A percentile compares a stretch with the other conserved stretches of the same genome.
Evolutionary conservation across 2,888 invertebrate genomes (phyloP).

Genomic region (Stramonita haemastoma): DNA sequence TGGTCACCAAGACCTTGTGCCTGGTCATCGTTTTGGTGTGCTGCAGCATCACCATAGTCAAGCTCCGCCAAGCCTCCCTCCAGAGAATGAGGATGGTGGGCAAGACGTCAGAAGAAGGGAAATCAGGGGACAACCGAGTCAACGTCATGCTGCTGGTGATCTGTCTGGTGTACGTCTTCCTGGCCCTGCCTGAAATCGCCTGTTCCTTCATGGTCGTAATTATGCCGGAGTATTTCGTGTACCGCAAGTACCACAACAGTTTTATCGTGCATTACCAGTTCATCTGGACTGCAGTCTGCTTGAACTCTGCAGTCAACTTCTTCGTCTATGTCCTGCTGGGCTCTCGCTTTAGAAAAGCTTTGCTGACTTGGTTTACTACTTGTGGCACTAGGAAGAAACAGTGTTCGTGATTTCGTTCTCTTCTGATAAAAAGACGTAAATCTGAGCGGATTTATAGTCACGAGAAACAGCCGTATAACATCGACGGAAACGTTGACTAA

Average conservation of each 20-base stretch:
- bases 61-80: not conserved
- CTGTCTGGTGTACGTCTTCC: not conserved
- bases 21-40: not conserved
- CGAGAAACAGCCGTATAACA: too few relatives aligned
- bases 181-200: not conserved
- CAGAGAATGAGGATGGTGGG: not conserved
- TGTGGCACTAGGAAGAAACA: too few relatives aligned
- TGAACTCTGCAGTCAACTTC: not conserved
- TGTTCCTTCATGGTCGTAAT: not conserved
- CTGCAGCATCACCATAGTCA: not conserved
- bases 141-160: not conserved
- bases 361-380: not conserved
- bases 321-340: not conserved
- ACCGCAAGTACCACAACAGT: not conserved
- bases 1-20: not conserved
- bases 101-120: not conserved
- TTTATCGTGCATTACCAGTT: not conserved
- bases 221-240: not conserved
- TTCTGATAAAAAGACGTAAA: too few relatives aligned
- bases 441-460: too few relatives aligned
- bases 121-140: not conserved
- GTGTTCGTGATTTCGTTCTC: too few relatives aligned
- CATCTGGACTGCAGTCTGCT: not conserved
- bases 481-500: too few relatives aligned
- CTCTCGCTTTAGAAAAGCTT: not conserved